phyloP scores from a whole-genome alignment of 2,113 vertebrate genomes.

The Passer montanus region DNA sequence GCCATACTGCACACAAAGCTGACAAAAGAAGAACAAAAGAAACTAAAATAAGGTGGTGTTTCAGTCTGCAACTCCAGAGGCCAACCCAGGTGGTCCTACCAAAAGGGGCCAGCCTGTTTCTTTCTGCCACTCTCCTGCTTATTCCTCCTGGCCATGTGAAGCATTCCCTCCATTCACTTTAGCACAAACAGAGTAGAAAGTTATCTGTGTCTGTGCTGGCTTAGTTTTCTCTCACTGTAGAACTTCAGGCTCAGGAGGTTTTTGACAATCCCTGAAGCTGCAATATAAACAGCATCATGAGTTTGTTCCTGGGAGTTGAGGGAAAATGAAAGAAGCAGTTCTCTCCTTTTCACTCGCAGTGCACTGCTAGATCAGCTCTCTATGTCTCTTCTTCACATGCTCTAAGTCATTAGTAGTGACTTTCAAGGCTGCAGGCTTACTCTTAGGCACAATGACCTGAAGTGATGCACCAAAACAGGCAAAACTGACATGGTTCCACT shows the following conservation, averaged over 20 bases:
- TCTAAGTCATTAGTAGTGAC: not conserved
- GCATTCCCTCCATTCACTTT: not conserved
- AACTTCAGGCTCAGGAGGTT: not conserved
- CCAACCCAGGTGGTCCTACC: not conserved
- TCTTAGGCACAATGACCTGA: not conserved
- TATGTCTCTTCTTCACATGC: not conserved
- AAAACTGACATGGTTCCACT: not conserved
- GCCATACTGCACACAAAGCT: not conserved
- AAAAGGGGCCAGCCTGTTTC: not conserved
- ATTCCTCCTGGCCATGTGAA: not conserved
- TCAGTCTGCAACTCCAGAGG: not conserved
- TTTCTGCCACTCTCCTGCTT: not conserved
- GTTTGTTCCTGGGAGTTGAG: not conserved
- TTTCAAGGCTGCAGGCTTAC: not conserved
- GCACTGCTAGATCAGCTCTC: not conserved
- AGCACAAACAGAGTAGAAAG: not conserved
- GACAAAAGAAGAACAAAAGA: not conserved
- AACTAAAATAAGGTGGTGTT: not conserved
- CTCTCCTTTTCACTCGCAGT: not conserved
- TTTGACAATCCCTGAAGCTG: not conserved
- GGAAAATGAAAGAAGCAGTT: not conserved
- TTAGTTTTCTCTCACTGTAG: not conserved
- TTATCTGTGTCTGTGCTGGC: not conserved
- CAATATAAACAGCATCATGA: not conserved
- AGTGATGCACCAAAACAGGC: not conserved